Evolutionary conservation across 1,140 invertebrate genomes (phyloP), one percentile per base, ranked within the genome.

Genomic region (Leptopilina clavipes): DNA sequence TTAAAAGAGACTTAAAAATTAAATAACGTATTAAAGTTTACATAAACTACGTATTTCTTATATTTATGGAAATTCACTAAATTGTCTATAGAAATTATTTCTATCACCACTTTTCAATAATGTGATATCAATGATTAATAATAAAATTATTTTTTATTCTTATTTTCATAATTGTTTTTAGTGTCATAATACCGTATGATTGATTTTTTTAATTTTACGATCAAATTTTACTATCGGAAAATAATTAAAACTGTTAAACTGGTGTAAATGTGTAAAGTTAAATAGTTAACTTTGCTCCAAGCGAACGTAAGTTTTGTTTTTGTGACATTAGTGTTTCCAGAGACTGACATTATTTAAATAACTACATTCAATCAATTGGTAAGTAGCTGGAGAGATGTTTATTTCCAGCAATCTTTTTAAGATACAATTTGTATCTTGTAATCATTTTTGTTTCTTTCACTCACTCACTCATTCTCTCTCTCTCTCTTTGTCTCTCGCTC

Each of bases 371-470:
- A 52, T 44, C 1, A 31, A 22, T 81, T 44, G 81, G 82, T 84
- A 84, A 84, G 82, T 84, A 84, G 72, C 80, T 82, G 82, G 82
- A 72, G 74, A 65, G 73, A 70, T 44, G 52, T 14, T 45, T 71
- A 56, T 70, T 73, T 81, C 73, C 82, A 74, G 82, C 74, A 59
- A 31, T 65, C 22, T 12, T 14, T 65, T 65, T 65, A n/a, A 31
- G 14, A 12, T 14, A 65, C 25, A 31, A 65, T 31, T 65, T 65
- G 59, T 65, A 31, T n/a, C 59, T 31, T 65, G 6, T 65, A n/a
- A n/a, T n/a, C n/a, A n/a, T n/a, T n/a, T 10, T 12, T 22, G n/a
- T 14, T 25, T 7, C 12, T n/a, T 65, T 3, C 22, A 52, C n/a
- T n/a, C 7, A 9, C 48, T 7, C 45, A 31, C 25, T 31, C 25